Evolutionary conservation across 1,140 invertebrate genomes (phyloP), one percentile per base, ranked within the genome.

Genomic region (Drosophila prosaltans): DNA sequence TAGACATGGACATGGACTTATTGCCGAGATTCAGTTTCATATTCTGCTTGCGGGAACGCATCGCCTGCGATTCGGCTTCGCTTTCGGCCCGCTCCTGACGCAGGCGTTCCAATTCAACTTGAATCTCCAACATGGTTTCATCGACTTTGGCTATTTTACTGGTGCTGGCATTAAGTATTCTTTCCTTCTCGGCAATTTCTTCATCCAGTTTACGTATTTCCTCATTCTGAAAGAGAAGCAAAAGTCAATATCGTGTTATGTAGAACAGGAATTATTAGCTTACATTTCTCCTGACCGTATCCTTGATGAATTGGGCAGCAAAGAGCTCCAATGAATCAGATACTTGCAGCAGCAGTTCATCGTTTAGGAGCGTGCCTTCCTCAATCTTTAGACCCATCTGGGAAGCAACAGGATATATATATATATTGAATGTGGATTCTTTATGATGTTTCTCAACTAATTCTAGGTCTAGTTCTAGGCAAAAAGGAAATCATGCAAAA

Each of bases 51-150:
- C 90, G 93, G 51, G 68, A 55, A 1, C 72, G 77, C 48, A 91
- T 62, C 5, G 91, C 78, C 69, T 93, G 93, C 5, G 93, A 78
- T 43, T 91, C 81, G 8, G 69, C 76, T 55, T 93, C 90, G 28
- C 68, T 86, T 11, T 93, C 93, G 3, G 91, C 75, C 57, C 93
- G 93, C 78, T 94, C 92, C 63, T 92, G 82, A 5, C 91, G 91
- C 39, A 94, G 75, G 4, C 93, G 92, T 24, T 94, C 92, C 51
- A 96, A 90, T 86, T 96, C 94, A 3, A 93, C 92, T 82, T 96
- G 95, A 32, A 96, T 84, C 32, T 94, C 93, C 40, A 94, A 93
- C 62, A 96, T 89, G 85, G 95, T 95, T 78, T 95, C 89, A 61
- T 92, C 89, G 4, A 92, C 78, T 76, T 91, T 73, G 8, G 91